These are phyloP conservation scores for Clinocottus analis DNA, from an alignment of 2,113 vertebrate genomes.

Conservation along the genomic window DNA sequence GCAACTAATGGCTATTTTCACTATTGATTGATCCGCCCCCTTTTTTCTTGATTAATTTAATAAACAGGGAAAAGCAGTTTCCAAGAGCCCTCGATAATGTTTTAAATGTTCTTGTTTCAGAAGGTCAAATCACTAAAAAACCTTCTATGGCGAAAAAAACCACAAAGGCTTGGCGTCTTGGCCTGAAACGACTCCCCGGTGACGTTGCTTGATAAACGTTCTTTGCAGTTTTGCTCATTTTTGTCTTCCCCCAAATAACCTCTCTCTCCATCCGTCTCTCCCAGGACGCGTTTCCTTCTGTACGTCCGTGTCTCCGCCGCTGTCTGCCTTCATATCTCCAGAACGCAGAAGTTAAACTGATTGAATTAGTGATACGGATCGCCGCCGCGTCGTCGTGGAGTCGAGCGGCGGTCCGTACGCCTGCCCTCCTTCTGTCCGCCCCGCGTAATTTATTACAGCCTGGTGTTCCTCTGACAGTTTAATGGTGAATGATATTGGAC, in stretches of 20 bases:
- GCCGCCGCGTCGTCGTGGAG: constrained; percentile 18
- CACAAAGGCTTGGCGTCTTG: too few relatives aligned
- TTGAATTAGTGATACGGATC: constrained; percentile 55
- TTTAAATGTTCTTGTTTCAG: too few relatives aligned
- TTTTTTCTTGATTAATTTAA: neutral
- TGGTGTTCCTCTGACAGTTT: constrained; percentile 74
- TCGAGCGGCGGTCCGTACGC: too few relatives aligned
- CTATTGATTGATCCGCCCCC: neutral
- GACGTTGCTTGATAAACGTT: neutral
- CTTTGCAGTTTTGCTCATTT: neutral
- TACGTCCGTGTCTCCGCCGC: neutral
- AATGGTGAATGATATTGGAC: constrained; percentile 77
- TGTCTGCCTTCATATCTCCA: neutral
- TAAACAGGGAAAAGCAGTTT: neutral
- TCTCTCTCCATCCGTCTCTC: neutral
- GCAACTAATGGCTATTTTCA: neutral
- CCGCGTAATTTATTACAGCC: constrained; percentile 69
- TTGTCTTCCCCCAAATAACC: too few relatives aligned
- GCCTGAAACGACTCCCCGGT: neutral
- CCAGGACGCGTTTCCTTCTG: neutral
- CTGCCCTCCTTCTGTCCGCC: too few relatives aligned
- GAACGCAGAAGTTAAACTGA: constrained; percentile 34
- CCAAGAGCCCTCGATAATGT: neutral
- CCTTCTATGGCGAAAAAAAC: too few relatives aligned
- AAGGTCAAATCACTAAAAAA: too few relatives aligned